These are phyloP conservation scores for Odontophorus gujanensis DNA, from an alignment of 2,113 vertebrate species.

Conservation along the genomic window DNA sequence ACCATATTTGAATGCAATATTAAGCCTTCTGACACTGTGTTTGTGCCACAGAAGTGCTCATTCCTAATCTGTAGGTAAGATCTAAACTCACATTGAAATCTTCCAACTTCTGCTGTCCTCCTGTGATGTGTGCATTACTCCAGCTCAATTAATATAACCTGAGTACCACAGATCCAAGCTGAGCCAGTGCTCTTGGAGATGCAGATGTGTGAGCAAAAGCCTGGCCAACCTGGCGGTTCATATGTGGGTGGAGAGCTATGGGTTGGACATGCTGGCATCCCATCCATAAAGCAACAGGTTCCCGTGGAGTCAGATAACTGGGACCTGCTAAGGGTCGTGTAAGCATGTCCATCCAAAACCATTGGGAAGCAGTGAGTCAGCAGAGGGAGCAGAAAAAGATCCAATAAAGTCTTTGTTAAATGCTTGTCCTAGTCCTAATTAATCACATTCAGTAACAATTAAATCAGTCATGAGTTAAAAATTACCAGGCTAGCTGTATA, in stretches of 20 bases:
- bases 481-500: constrained; percentile 47
- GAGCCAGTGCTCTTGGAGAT: background rate
- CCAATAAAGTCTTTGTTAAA: constrained; percentile 47
- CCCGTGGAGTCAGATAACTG: background rate
- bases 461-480: constrained; percentile 64
- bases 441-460: constrained; percentile 64
- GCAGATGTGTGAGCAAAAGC: background rate
- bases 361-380: constrained; percentile 22
- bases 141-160: background rate
- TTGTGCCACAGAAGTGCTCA: background rate
- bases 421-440: constrained; percentile 50
- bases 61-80: background rate
- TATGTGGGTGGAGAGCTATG: background rate
- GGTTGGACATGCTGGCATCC: background rate
- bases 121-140: background rate
- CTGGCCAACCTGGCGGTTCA: background rate
- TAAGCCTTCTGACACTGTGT: background rate
- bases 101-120: background rate
- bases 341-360: background rate
- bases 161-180: background rate
- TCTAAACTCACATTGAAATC: background rate
- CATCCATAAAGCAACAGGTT: background rate
- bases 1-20: background rate
- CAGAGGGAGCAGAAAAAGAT: constrained; percentile 3
- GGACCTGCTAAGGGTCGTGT: background rate